Percentiles rank a stretch among this genome's conserved stretches.
These are phyloP conservation scores for Holothuria scabra DNA, from an alignment of 53 echinoderm and acorn worm species.

Conservation along the genomic window DNA sequence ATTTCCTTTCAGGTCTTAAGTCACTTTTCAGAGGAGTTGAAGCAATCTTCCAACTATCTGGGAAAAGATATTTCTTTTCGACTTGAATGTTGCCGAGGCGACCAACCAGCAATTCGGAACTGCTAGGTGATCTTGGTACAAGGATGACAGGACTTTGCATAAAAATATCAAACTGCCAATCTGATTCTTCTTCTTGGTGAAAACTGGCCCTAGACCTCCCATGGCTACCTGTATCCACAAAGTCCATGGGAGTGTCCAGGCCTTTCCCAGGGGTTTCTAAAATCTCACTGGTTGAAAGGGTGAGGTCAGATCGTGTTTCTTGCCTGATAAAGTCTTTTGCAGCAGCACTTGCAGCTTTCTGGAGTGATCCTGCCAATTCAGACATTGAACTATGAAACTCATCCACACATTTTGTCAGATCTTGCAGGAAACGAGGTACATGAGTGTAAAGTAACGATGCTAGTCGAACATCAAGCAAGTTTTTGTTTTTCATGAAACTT, in stretches of 20 bases:
- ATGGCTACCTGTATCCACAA: slow-evolving; percentile 12
- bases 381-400: slow-evolving; percentile 91
- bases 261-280: slow-evolving; percentile 55
- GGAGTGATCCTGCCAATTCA: slow-evolving; percentile 81
- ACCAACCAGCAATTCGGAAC: slow-evolving; percentile 89
- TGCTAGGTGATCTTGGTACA: slow-evolving; percentile 77
- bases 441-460: slow-evolving; percentile 95
- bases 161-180: slow-evolving; percentile 74
- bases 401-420: slow-evolving; percentile 76
- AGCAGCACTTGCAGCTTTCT: slow-evolving; percentile 90
- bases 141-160: slow-evolving; percentile 96
- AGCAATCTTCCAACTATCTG: not conserved
- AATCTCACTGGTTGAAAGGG: slow-evolving; percentile 68
- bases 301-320: slow-evolving; percentile 56
- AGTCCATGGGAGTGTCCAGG: not conserved
- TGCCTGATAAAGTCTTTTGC: slow-evolving; percentile 90
- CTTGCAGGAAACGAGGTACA: slow-evolving; percentile 85
- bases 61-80: not conserved
- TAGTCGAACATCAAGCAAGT: slow-evolving; percentile 64
- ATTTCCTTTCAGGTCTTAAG: slow-evolving; percentile 5
- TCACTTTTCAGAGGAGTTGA: slow-evolving; percentile 2
- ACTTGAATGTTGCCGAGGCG: slow-evolving; percentile 91
- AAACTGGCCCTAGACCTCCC: slow-evolving; percentile 10
- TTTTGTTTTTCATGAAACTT: slow-evolving; percentile 29
- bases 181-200: not conserved